A percentile compares a stretch with the other conserved stretches of the same genome.
phyloP scores from a whole-genome alignment of 1,140 invertebrate species.

The Brachionus rotundiformis region DNA sequence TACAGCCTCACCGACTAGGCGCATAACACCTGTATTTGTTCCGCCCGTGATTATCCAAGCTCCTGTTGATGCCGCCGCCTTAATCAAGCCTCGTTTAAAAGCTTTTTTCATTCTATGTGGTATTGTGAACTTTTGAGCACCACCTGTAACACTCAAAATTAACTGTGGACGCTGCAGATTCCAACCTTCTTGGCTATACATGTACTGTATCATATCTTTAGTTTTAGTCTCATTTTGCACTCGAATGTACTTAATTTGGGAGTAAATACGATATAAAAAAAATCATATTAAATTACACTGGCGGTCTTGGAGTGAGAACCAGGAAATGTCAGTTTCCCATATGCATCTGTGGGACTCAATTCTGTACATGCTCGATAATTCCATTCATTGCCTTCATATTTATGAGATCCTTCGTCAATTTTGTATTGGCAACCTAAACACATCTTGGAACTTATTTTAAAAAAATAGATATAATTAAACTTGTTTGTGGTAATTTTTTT shows the following conservation, averaged over 20 bases:
- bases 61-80: constrained; percentile 93
- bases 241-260: constrained; percentile 48
- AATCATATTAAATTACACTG: not conserved
- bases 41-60: constrained; percentile 95
- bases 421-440: constrained; percentile 26
- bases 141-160: constrained; percentile 93
- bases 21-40: constrained; percentile 81
- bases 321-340: constrained; percentile 50
- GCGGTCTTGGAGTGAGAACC: constrained; percentile 45
- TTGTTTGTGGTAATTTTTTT: not conserved
- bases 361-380: constrained; percentile 9
- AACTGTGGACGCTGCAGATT: constrained; percentile 87
- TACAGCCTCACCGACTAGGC: constrained; percentile 71
- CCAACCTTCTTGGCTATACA: constrained; percentile 74
- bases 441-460: not conserved
- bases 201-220: constrained; percentile 46
- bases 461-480: not conserved
- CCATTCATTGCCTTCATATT: constrained; percentile 27
- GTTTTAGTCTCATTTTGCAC: constrained; percentile 49
- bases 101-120: constrained; percentile 91
- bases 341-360: constrained; percentile 17
- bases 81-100: constrained; percentile 87
- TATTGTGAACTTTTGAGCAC: constrained; percentile 82
- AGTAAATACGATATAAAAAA: too few species aligned
- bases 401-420: constrained; percentile 40